Conservation (phyloP, 2,797 vertebrate genomes). For the Poeciliopsis infans region DNA sequence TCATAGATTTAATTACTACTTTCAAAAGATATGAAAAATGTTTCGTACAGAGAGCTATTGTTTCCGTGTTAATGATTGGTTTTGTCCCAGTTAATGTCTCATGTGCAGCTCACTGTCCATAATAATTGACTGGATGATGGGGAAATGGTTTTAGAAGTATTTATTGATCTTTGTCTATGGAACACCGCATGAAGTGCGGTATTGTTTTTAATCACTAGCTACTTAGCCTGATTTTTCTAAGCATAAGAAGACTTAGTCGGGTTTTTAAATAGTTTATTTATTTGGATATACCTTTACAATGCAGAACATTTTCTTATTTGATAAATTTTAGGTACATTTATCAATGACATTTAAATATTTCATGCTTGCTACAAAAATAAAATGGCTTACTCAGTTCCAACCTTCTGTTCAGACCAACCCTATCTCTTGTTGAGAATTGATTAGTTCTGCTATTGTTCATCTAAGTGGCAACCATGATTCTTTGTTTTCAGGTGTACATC, state of each 20-base stretch:
- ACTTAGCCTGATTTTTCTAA: neutral
- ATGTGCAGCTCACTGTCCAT: neutral
- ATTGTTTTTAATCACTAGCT: neutral
- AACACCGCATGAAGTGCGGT: neutral
- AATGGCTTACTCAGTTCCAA: neutral
- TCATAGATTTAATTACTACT: neutral
- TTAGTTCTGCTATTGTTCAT: constrained; percentile 52
- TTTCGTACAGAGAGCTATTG: neutral
- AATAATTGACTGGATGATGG: neutral
- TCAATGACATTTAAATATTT: neutral
- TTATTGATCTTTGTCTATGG: neutral
- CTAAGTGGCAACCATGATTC: constrained; percentile 47
- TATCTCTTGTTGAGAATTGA: constrained; percentile 51
- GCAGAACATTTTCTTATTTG: neutral
- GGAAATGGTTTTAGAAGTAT: neutral
- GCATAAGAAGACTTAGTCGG: neutral
- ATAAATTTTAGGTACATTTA: neutral
- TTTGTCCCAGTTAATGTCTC: neutral
- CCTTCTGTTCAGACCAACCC: constrained; percentile 8
- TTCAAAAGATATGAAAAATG: neutral
- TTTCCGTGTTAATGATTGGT: neutral
- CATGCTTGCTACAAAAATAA: neutral
- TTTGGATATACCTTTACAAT: neutral
- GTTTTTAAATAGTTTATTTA: neutral
- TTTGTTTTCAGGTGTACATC: constrained; percentile 59